Percentiles rank a stretch among this genome's conserved stretches.
These are phyloP conservation scores for Catharus fuscescens DNA, from an alignment of 2,113 vertebrate genomes.

Conservation along the genomic window DNA sequence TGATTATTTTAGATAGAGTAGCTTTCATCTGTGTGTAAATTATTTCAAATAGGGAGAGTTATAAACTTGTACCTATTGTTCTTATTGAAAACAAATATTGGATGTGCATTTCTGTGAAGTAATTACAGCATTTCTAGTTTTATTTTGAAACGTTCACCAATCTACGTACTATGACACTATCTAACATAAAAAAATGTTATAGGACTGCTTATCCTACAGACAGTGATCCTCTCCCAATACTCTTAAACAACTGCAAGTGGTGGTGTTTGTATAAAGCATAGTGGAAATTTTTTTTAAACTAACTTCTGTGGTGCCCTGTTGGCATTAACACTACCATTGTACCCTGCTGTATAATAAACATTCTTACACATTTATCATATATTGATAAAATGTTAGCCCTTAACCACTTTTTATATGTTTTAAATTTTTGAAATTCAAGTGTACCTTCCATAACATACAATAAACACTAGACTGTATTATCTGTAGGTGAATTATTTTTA, in stretches of 20 bases:
- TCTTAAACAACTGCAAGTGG: slow-evolving; percentile 79
- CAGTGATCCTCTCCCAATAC: slow-evolving; percentile 67
- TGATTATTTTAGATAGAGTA: slow-evolving; percentile 90
- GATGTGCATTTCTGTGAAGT: slow-evolving; percentile 86
- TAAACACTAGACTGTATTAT: slow-evolving; percentile 88
- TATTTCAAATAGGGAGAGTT: slow-evolving; percentile 85
- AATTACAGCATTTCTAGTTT: slow-evolving; percentile 85
- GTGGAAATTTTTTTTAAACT: slow-evolving; percentile 85
- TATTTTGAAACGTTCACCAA: slow-evolving; percentile 85
- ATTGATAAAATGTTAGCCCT: slow-evolving; percentile 87
- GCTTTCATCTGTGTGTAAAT: slow-evolving; percentile 89
- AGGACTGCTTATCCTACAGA: slow-evolving; percentile 63
- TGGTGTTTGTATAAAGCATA: slow-evolving; percentile 91
- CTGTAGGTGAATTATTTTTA: slow-evolving; percentile 70
- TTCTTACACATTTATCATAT: slow-evolving; percentile 86
- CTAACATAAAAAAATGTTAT: slow-evolving; percentile 74
- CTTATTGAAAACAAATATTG: slow-evolving; percentile 79
- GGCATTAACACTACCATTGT: slow-evolving; percentile 85
- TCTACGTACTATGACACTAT: slow-evolving; percentile 78
- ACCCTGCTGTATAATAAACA: slow-evolving; percentile 86
- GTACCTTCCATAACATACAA: slow-evolving; percentile 92
- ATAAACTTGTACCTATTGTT: slow-evolving; percentile 82
- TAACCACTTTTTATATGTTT: slow-evolving; percentile 95
- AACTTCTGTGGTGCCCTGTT: slow-evolving; percentile 80
- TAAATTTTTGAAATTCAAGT: slow-evolving; percentile 90